Base-by-base conservation (phyloP, 2,888 invertebrate species). In the Melanostoma scalare region DNA sequence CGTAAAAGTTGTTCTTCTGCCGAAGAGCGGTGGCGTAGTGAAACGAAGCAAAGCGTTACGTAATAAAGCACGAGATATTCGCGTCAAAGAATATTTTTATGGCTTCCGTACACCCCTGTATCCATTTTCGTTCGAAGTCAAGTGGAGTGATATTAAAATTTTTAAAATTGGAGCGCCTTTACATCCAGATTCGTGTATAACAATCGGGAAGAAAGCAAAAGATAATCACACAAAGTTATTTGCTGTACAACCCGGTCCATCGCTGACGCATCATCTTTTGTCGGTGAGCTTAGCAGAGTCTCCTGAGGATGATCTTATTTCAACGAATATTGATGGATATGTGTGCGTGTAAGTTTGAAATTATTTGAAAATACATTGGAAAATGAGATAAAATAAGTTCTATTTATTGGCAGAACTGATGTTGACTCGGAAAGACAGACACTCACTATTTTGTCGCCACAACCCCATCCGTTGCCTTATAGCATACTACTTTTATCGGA, bases 11-110 rank as follows among this genome's bases (percentile, higher is more conserved):
- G 95, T 98, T 0, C 95, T 97, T 87, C 91, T 97, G 82, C 98
- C 98, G 0, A 99, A 99, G 92, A 98, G 98, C 89, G 99, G 99
- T 35, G 99, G 99, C 50, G 99, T 98, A 4, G 98, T 98, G 0
- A 98, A 98, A 89, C 92, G 98, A 20, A 96, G 95, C 73, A 93
- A 94, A 77, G 92, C 94, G 30, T 93, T 94, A 72, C 92, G 98
- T 52, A 93, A 92, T 0, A 97, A 98, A 89, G 90, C 93, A 0
- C 92, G 98, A 46, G 98, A 98, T 91, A 93, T 93, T 63, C 93
- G 96, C 58, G 95, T 98, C 4, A 92, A 97, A 46, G 97, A 98
- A 92, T 99, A 99, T 92, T 99, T 99, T 92, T 99, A 99, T 92
- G 99, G 99, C 0, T 93, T 93, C 56, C 90, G 94, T 85, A 94